These are phyloP conservation scores for Gastrophryne carolinensis DNA, from an alignment of 2,797 vertebrate genomes.

Conservation along the genomic window DNA sequence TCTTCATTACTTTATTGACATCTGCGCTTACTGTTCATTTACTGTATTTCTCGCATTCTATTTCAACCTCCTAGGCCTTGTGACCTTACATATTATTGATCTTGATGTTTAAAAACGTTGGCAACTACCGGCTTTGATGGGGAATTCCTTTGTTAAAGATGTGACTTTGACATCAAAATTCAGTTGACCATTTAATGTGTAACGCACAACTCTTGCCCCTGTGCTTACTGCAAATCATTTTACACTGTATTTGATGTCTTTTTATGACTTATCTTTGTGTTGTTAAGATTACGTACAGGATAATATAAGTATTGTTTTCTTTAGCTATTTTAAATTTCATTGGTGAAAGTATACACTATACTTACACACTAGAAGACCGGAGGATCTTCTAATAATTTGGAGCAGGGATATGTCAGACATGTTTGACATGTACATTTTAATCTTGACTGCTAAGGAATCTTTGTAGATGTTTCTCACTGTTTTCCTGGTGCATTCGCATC, in stretches of 20 bases:
- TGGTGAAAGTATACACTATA: too few relatives aligned
- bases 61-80: slow-evolving; percentile 21
- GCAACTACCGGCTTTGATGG: slow-evolving; percentile 7
- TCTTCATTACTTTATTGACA: slow-evolving; percentile 19
- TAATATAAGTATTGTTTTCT: too few relatives aligned
- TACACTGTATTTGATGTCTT: background rate
- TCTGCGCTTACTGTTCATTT: slow-evolving; percentile 19
- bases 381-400: too few relatives aligned
- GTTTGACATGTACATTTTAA: too few relatives aligned
- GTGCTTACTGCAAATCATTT: slow-evolving; percentile 5
- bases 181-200: slow-evolving; percentile 1
- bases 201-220: background rate
- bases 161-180: slow-evolving; percentile 16
- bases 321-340: too few relatives aligned
- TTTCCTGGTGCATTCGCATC: too few relatives aligned
- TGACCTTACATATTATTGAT: slow-evolving; percentile 35
- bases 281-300: too few relatives aligned
- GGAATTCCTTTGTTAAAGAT: slow-evolving; percentile 16
- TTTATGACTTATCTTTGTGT: slow-evolving; percentile 4
- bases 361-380: too few relatives aligned
- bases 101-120: background rate
- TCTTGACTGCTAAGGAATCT: too few relatives aligned
- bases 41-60: slow-evolving; percentile 12
- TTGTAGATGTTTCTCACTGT: too few relatives aligned
- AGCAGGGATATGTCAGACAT: too few relatives aligned